These are phyloP conservation scores for Psix sp. DNA, from an alignment of 1,140 invertebrate genomes.

Conservation along the genomic window DNA sequence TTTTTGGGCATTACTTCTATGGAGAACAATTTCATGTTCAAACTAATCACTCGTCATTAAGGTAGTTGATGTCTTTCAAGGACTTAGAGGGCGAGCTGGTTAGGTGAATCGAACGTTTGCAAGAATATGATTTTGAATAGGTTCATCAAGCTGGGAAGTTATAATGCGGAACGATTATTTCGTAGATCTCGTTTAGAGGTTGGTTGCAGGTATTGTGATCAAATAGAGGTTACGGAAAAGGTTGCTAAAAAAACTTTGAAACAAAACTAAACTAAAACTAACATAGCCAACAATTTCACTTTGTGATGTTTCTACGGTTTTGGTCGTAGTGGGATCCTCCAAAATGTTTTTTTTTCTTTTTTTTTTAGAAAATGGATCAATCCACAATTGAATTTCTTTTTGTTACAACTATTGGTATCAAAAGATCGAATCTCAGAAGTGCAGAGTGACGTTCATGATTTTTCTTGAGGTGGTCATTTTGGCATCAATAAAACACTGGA, in stretches of 20 bases:
- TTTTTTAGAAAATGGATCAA: slow-evolving; percentile 2
- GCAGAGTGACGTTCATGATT: neutral
- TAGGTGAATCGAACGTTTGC: slow-evolving; percentile 2
- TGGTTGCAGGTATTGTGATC: neutral
- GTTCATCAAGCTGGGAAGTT: slow-evolving; percentile 14
- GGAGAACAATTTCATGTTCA: neutral
- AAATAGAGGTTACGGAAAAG: no score
- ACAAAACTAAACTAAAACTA: no score
- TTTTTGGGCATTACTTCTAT: neutral
- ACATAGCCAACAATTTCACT: no score
- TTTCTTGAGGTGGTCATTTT: slow-evolving; percentile 5
- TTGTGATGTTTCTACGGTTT: no score
- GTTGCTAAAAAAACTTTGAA: no score
- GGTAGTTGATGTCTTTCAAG: slow-evolving; percentile 4
- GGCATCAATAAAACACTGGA: slow-evolving; percentile 28
- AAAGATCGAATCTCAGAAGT: slow-evolving; percentile 15
- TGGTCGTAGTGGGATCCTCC: neutral
- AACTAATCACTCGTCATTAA: neutral
- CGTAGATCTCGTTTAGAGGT: neutral
- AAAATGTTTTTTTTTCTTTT: slow-evolving; percentile 14
- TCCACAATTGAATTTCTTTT: neutral
- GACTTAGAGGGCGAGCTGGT: neutral
- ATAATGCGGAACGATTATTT: slow-evolving; percentile 5
- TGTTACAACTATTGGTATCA: neutral
- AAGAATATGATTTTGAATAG: slow-evolving; percentile 27